Evolutionary conservation across 1,140 invertebrate genomes (phyloP), one percentile per base, ranked within the genome.

Genomic region (Atta cephalotes): DNA sequence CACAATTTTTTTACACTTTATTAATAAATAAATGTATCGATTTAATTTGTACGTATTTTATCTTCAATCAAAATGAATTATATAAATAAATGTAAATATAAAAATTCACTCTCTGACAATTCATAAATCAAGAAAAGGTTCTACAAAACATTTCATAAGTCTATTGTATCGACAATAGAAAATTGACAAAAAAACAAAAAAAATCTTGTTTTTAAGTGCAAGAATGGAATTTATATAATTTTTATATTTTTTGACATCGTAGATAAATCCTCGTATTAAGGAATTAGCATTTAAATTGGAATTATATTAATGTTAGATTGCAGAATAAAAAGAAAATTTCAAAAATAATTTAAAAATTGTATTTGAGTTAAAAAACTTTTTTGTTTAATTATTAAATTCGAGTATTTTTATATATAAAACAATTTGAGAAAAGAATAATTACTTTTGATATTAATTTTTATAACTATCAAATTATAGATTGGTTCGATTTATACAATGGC

Each of bases 401-500:
- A 39, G 18, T 51, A 25, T 31, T 65, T 45, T 49, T 78, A 4
- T 49, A n/a, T 31, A 10, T 4, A 66, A 65, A 65, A 21, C 9
- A 60, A 31, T 74, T 35, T 3, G 12, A 45, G 18, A 18, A 62
- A 18, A 18, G 18, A 62, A 45, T 31, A 21, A 58, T 72, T 72
- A 56, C 21, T 53, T 63, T 63, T 0, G n/a, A 28, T 45, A 78
- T 31, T 78, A 51, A 28, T 78, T 65, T 51, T 78, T 49, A 31
- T 35, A 53, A 68, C 77, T 77, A 31, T 49, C 25, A 49, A 28
- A 18, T 21, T 65, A 35, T 25, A 25, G 62, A 68, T 66, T 68
- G 12, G 18, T 66, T 18, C 58, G 21, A 65, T 65, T 79, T 79
- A 66, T 63, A 39, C 25, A 81, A 81, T 58, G 14, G 21, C 53